Percentiles rank a stretch among this genome's conserved stretches.
These are phyloP conservation scores for Donacobius atricapilla DNA, from an alignment of 2,113 vertebrate genomes.

Conservation along the genomic window DNA sequence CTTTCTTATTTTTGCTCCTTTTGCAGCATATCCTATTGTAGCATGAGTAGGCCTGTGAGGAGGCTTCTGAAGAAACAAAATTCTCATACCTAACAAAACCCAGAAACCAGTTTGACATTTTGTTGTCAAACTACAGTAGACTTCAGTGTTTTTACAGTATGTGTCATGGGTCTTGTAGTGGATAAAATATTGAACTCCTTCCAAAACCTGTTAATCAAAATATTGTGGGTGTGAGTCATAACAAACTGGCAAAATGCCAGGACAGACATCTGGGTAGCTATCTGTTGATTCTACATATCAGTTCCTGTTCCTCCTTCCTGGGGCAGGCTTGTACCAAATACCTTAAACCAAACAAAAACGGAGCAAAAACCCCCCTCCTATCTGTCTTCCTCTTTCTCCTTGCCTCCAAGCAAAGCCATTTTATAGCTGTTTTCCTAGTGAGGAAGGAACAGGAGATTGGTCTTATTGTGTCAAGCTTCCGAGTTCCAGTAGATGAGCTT, in stretches of 20 bases:
- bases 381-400: neutral
- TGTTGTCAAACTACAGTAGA: neutral
- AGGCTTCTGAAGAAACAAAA: neutral
- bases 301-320: neutral
- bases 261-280: neutral
- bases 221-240: neutral
- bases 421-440: neutral
- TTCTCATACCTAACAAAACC: neutral
- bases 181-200: conserved; percentile 13
- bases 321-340: neutral
- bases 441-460: neutral
- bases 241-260: neutral
- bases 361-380: rapidly evolving
- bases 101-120: neutral
- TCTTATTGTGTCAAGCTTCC: neutral
- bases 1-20: neutral
- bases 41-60: neutral
- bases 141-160: neutral
- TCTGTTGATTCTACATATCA: neutral
- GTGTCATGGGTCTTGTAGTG: neutral
- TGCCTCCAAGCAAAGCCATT: neutral
- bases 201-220: neutral
- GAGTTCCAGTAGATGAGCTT: neutral
- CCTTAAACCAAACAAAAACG: neutral
- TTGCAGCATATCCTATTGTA: neutral